A percentile compares a stretch with the other conserved stretches of the same genome.
Conservation (phyloP, 2,888 invertebrate genomes). For the Cryptosula pallasiana region DNA sequence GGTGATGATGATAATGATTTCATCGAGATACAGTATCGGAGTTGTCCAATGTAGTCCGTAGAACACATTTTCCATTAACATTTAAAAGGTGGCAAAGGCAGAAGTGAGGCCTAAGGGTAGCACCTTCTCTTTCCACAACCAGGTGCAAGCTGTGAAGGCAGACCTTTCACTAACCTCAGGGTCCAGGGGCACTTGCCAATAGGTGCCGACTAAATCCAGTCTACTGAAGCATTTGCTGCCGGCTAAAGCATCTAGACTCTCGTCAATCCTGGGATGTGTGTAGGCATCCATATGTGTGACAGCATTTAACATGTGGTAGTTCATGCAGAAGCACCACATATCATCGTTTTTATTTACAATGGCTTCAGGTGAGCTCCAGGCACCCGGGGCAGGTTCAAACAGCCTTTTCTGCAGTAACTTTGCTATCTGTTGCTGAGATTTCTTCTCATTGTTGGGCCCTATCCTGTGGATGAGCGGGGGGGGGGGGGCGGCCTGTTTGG, state of each 20-base stretch:
- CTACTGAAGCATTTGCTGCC: conserved; percentile 31
- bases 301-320: conserved; percentile 23
- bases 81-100: conserved; percentile 29
- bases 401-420: neutral
- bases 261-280: conserved; percentile 26
- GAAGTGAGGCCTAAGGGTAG: neutral
- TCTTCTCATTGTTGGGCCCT: neutral
- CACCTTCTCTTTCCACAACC: neutral
- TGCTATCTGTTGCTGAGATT: neutral
- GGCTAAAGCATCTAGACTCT: conserved; percentile 29
- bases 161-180: conserved; percentile 30
- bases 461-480: no score
- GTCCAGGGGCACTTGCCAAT: conserved; percentile 33
- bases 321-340: conserved; percentile 24
- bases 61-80: conserved; percentile 30
- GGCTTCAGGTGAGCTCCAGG: conserved; percentile 24
- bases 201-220: conserved; percentile 31
- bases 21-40: conserved; percentile 31
- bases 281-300: conserved; percentile 25
- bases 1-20: conserved; percentile 30
- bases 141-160: conserved; percentile 29
- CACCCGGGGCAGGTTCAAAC: neutral
- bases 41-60: conserved; percentile 22
- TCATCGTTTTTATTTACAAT: conserved; percentile 25
- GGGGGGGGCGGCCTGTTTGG: neutral